Evolutionary conservation across 2,113 vertebrate genomes (phyloP).

Genomic region (Callipepla squamata): DNA sequence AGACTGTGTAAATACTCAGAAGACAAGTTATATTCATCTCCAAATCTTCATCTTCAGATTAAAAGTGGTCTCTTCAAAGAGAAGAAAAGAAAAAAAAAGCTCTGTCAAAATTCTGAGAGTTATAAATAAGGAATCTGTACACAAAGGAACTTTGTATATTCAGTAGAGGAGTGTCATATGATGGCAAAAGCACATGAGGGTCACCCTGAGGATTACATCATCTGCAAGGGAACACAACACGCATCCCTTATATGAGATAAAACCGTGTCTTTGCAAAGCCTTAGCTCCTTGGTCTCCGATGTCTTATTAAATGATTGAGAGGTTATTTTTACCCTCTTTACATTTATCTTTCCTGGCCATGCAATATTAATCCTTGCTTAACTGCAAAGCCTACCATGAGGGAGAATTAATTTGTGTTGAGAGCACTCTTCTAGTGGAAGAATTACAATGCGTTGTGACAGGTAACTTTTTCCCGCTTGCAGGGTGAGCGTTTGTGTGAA

Average conservation of each 20-base stretch:
- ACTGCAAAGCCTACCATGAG: background rate
- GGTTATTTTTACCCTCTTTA: conserved; percentile 11
- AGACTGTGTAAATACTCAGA: background rate
- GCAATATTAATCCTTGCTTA: conserved; percentile 23
- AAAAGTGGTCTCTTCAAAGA: background rate
- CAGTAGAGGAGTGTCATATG: conserved; percentile 6
- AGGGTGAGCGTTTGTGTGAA: background rate
- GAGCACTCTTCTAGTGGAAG: background rate
- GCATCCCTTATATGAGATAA: background rate
- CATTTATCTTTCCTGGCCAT: conserved; percentile 22
- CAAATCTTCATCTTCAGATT: background rate
- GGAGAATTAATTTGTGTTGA: background rate
- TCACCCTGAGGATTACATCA: conserved; percentile 39
- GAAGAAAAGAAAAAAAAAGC: background rate
- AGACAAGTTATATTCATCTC: background rate
- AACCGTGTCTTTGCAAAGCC: background rate
- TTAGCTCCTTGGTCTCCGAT: background rate
- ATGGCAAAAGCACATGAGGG: conserved; percentile 55
- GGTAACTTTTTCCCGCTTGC: background rate
- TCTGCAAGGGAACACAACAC: background rate
- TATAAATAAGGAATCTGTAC: background rate
- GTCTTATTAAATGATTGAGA: background rate
- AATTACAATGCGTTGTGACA: background rate
- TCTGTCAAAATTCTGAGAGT: background rate
- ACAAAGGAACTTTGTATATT: conserved; percentile 57